Evolutionary conservation across 2,888 invertebrate species (phyloP), one percentile per base, ranked within the genome.

Genomic region (Temnothorax rugatulus): DNA sequence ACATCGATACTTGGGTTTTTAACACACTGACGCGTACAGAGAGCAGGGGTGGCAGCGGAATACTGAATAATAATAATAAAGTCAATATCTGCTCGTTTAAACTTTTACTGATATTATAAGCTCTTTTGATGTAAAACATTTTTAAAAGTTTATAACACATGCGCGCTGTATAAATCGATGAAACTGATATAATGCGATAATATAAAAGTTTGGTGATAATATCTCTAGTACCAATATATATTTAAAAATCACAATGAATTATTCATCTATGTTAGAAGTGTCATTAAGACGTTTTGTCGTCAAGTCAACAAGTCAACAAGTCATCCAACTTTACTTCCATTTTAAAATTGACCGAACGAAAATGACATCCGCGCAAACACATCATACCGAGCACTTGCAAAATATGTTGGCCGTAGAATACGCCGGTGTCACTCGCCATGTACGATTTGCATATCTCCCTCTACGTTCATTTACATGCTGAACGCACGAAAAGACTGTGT

Each of bases 381-480:
- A 76, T 41, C 76, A 18, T 18, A 15, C 59, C 29, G 77, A 18
- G 41, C 29, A 54, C 71, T 71, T 38, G 71, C 69, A 59, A 81
- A 81, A 81, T 81, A 71, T 47, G 44, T 38, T 81, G 21, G 71
- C 25, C 29, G 47, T 81, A 81, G 71, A 71, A 71, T 71, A 81
- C 38, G 47, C 38, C 59, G 47, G 79, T 71, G 79, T 81, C 79
- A 81, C 79, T 81, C 71, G 69, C 38, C 47, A 47, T 41, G 47
- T 59, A 38, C 59, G 47, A 81, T 81, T 81, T 81, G 59, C 79
- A 81, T 81, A 81, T 71, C 71, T 81, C 34, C n/a, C 71, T 59
- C 34, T 69, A 69, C 79, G 47, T 71, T 69, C 71, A 81, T 81
- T 81, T 81, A 81, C 79, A 81, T 81, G 69, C 59, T 69, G 79